Conservation (phyloP, 2,797 vertebrate species). For the Protosalanx chinensis region DNA sequence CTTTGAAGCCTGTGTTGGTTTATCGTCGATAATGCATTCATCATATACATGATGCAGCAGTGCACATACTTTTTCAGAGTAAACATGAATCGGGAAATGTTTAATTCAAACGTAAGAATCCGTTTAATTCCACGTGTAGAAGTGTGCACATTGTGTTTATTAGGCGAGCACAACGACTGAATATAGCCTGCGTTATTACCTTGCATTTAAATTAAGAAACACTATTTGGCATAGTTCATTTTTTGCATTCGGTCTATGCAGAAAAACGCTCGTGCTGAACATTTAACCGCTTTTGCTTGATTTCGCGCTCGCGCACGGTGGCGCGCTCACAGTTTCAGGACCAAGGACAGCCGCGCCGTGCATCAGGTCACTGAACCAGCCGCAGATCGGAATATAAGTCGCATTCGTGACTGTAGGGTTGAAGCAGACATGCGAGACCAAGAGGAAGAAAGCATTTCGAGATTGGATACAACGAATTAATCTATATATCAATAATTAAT, state of each 20-base stretch:
- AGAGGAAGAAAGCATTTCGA: not conserved
- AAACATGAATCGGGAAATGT: too few relatives aligned
- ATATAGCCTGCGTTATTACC: not conserved
- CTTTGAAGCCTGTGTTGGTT: not conserved
- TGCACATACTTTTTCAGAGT: too few relatives aligned
- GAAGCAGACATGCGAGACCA: not conserved
- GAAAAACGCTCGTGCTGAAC: slow-evolving; percentile 35
- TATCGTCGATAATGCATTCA: not conserved
- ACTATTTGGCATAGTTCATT: slow-evolving; percentile 2
- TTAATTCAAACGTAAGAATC: too few relatives aligned
- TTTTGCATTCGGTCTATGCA: slow-evolving; percentile 31
- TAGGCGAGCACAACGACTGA: too few relatives aligned
- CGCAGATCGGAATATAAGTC: slow-evolving; percentile 25
- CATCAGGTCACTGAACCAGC: slow-evolving; percentile 44
- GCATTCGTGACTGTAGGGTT: slow-evolving; percentile 21
- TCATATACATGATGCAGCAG: too few relatives aligned
- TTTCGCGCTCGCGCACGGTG: slow-evolving; percentile 40
- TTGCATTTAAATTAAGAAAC: not conserved
- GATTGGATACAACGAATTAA: not conserved
- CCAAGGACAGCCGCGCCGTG: slow-evolving; percentile 56
- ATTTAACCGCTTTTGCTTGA: slow-evolving; percentile 39
- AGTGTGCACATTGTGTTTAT: not conserved
- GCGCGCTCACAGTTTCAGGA: slow-evolving; percentile 51
- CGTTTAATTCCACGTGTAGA: too few relatives aligned
- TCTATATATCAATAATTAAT: not conserved